Percentiles rank a stretch among this genome's conserved stretches.
phyloP scores from a whole-genome alignment of 2,797 vertebrate species.

The Sebastes reedi region DNA sequence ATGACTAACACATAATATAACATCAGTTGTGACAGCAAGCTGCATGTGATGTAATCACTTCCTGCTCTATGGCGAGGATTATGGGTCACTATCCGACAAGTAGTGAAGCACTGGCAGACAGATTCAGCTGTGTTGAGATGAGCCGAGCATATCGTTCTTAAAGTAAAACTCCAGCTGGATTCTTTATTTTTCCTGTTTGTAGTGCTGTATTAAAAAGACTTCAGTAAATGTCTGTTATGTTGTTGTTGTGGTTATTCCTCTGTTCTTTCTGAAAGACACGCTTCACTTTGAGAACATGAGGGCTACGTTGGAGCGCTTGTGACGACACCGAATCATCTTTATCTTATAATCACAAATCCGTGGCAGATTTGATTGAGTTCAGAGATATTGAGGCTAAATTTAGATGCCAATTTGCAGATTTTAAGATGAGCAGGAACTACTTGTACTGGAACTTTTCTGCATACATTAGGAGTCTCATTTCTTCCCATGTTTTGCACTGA shows the following conservation, averaged over 20 bases:
- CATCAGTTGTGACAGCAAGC: conserved; percentile 21
- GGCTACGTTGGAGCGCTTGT: neutral
- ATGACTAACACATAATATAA: neutral
- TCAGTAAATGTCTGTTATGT: neutral
- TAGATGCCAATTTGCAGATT: conserved; percentile 9
- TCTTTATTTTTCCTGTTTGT: neutral
- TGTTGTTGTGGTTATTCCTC: neutral
- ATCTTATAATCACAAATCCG: conserved; percentile 18
- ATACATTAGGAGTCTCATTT: neutral
- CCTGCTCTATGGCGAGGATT: conserved; percentile 27
- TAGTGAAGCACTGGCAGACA: neutral
- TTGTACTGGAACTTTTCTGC: neutral
- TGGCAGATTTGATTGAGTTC: conserved; percentile 6
- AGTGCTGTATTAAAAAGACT: neutral
- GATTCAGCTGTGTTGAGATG: conserved; percentile 21
- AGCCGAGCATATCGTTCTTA: neutral
- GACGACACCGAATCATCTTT: conserved; percentile 1
- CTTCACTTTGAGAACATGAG: neutral
- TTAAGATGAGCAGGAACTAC: neutral
- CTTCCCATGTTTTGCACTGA: neutral
- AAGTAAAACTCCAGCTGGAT: neutral
- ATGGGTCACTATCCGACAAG: conserved; percentile 23
- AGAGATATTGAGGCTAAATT: conserved; percentile 10
- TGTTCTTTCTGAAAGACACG: neutral
- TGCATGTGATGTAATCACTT: conserved; percentile 42